Base-by-base conservation (phyloP, 2,888 invertebrate genomes). In the Drosophila setosimentum region DNA sequence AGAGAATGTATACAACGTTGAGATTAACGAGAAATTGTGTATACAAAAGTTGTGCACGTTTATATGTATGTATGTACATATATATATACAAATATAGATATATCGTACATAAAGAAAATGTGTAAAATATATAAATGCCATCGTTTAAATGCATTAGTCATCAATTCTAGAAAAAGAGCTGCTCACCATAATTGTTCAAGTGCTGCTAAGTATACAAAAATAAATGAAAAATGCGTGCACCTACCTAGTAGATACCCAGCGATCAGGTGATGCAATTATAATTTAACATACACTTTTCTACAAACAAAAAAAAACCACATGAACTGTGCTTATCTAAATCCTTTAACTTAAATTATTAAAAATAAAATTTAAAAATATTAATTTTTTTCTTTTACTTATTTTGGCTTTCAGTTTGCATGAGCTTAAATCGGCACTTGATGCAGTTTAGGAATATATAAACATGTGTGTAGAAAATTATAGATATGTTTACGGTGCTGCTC, bases 121-220 rank as follows among this genome's bases (percentile, higher is more conserved):
- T 55, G 40, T 37, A 55, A 63, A 53, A 48, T 24, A 49, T 42
- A 51, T 45, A 27, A 27, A 27, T 45, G 45, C 59, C n/a, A 77
- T 60, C 57, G n/a, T 37, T 40, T 51, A 73, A 78, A 73, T 64
- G 53, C 49, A 64, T 61, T 78, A 65, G 54, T 78, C 76, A 76
- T 73, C 73, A 18, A 68, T 68, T 55, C 32, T 64, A 61, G 58
- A 30, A 49, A 66, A 50, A 35, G 63, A 50, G n/a, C 30, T 27
- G n/a, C 53, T 68, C 33, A 55, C 57, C 50, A 55, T 48, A 60
- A 27, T 42, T 55, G 29, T 55, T 71, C 40, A 42, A 55, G 35
- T 50, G 40, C 42, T 50, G 37, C 30, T 53, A 32, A 33, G 33
- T 33, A 50, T 50, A 49, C 33, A 50, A 50, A 33, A 50, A 59